These are phyloP conservation scores for Condylura cristata DNA, from an alignment of 2,113 vertebrate genomes.

Conservation along the genomic window DNA sequence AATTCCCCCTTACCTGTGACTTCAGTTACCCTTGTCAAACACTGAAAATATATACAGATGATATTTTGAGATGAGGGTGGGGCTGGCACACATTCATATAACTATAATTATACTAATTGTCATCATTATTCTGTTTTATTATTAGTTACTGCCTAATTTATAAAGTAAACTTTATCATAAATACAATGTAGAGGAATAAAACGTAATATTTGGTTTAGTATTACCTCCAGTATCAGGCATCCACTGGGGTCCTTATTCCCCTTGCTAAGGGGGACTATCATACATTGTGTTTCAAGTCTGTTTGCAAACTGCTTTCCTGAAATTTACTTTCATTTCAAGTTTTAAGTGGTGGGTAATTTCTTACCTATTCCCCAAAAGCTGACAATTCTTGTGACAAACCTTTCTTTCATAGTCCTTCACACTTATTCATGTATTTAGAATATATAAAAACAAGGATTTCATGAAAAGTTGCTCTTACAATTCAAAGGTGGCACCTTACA, in stretches of 20 bases:
- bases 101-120: neutral
- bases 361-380: conserved; percentile 7
- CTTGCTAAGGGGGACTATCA: neutral
- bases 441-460: neutral
- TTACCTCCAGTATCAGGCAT: neutral
- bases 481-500: neutral
- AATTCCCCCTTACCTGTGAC: neutral
- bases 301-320: conserved; percentile 9
- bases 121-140: neutral
- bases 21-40: neutral
- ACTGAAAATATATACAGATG: too few species aligned
- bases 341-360: neutral
- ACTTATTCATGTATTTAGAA: neutral
- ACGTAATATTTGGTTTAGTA: neutral
- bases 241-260: neutral
- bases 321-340: conserved; percentile 17
- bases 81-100: neutral
- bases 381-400: neutral
- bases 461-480: conserved; percentile 1
- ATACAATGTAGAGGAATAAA: neutral
- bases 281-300: neutral
- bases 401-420: neutral
- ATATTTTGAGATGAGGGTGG: neutral
- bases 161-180: neutral
- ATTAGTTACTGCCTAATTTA: neutral